Percentiles rank a stretch among this genome's conserved stretches.
Evolutionary conservation across 1,140 invertebrate genomes (phyloP).

Genomic region (Drosophila parabipectinata): DNA sequence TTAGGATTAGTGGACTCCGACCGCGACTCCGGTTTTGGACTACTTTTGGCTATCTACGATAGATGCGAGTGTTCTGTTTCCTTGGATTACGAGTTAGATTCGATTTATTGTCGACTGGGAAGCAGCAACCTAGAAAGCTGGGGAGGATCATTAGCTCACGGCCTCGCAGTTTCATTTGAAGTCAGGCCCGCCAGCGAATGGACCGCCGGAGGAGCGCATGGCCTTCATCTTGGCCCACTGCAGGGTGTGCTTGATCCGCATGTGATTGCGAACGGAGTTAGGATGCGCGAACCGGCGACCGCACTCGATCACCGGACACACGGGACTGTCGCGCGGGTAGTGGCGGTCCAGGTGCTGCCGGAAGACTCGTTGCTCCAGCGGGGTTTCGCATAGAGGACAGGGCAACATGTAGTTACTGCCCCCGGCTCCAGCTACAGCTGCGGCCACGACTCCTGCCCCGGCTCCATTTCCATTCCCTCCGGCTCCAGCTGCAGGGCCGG

Average conservation of each 20-base stretch:
- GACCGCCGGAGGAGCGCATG: slow-evolving; percentile 89
- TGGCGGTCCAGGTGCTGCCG: slow-evolving; percentile 91
- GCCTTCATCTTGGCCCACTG: slow-evolving; percentile 93
- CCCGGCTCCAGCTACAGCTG: slow-evolving; percentile 63
- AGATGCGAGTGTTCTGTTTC: slow-evolving; percentile 63
- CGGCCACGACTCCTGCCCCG: neutral
- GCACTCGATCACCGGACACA: slow-evolving; percentile 90
- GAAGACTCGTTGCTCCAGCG: slow-evolving; percentile 87
- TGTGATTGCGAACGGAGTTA: slow-evolving; percentile 93
- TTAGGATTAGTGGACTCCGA: slow-evolving; percentile 28
- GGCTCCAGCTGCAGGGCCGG: slow-evolving; percentile 51
- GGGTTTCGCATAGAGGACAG: slow-evolving; percentile 89
- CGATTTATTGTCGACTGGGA: slow-evolving; percentile 72
- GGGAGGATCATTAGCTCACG: slow-evolving; percentile 58
- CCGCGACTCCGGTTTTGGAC: slow-evolving; percentile 15
- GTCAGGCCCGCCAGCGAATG: slow-evolving; percentile 80
- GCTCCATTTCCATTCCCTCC: neutral
- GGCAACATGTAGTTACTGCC: slow-evolving; percentile 84
- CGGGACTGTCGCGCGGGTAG: slow-evolving; percentile 91
- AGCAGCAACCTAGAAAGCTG: slow-evolving; percentile 72
- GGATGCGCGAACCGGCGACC: slow-evolving; percentile 91
- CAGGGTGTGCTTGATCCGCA: slow-evolving; percentile 91
- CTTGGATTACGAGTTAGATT: slow-evolving; percentile 50
- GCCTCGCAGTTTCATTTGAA: slow-evolving; percentile 83
- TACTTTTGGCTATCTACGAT: slow-evolving; percentile 72